Percentiles rank a stretch among this genome's conserved stretches.
Evolutionary conservation across 2,797 vertebrate genomes (phyloP).

Genomic region (Scleropages formosus): DNA sequence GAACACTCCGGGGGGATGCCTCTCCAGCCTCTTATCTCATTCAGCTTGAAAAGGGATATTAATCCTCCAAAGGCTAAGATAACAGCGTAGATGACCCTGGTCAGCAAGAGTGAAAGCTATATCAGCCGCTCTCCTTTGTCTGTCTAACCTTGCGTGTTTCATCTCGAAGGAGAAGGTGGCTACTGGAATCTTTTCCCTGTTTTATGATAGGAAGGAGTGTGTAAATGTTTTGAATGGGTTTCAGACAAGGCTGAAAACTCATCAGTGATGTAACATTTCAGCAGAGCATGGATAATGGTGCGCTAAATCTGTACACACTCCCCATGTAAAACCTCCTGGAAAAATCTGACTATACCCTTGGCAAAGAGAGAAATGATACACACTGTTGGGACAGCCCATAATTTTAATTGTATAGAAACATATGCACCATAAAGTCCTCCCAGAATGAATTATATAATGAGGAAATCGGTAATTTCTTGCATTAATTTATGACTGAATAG

Average conservation of each 20-base stretch:
- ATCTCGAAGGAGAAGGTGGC: conserved; percentile 45
- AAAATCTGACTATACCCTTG: too few relatives aligned
- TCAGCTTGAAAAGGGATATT: conserved; percentile 90
- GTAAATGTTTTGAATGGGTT: not conserved
- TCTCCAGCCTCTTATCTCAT: conserved; percentile 82
- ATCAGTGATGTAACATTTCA: not conserved
- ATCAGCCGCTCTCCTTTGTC: conserved; percentile 50
- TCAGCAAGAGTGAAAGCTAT: conserved; percentile 54
- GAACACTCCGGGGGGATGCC: conserved; percentile 74
- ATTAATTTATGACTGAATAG: too few relatives aligned
- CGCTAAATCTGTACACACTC: too few relatives aligned
- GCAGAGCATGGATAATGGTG: not conserved
- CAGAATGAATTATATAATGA: too few relatives aligned
- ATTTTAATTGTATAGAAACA: too few relatives aligned
- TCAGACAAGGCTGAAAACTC: not conserved
- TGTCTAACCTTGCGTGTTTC: conserved; percentile 47
- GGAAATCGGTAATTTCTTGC: too few relatives aligned
- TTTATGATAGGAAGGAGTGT: conserved; percentile 24
- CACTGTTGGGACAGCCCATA: too few relatives aligned
- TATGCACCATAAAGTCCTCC: too few relatives aligned
- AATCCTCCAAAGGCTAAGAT: conserved; percentile 77
- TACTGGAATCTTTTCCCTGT: conserved; percentile 35
- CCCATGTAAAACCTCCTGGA: too few relatives aligned
- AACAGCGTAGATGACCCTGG: conserved; percentile 62
- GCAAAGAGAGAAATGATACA: too few relatives aligned